Evolutionary conservation across 2,888 invertebrate genomes (phyloP), one percentile per base, ranked within the genome.

Genomic region (Rhabditoides inermis): DNA sequence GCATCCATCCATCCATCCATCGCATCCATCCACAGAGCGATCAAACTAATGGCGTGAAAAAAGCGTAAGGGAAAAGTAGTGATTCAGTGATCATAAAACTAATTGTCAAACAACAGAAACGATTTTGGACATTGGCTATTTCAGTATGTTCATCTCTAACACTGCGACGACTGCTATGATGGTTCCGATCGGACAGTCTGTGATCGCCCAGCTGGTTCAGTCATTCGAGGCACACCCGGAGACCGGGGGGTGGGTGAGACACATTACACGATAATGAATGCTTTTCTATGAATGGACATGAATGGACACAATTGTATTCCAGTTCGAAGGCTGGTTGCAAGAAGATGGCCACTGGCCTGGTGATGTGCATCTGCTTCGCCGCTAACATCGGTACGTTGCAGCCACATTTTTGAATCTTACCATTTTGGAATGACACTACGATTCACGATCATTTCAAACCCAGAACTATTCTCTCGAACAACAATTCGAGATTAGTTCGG

Each of bases 81-180:
- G n/a, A n/a, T n/a, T n/a, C n/a, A n/a, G n/a, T n/a, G n/a, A n/a
- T n/a, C n/a, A n/a, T 32, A 10, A 32, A 32, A 32, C n/a, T 4
- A 28, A 18, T 18, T 15, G 23, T 39, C 6, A 37, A 1, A 20
- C 27, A 2, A 5, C 15, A 2, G 1, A 10, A 15, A n/a, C 15
- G 22, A 5, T 7, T 1, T 32, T 50, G 6, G 22, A 30, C 18
- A 26, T 40, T 40, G 1, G 1, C 7, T 2, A 39, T n/a, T 56
- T 49, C 18, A 65, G 64, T 49, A 66, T 69, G 56, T 74, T 65
- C 52, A 74, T 74, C 35, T 73, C 72, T 49, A 80, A 80, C 70
- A 80, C 79, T 0, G 79, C 80, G 6, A 80, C 76, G 0, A 71
- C 76, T 5, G 73, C 71, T 15, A 90, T 90, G 89, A 90, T 90